Evolutionary conservation across 2,888 invertebrate genomes (phyloP).

Genomic region (Lithosia quadra): DNA sequence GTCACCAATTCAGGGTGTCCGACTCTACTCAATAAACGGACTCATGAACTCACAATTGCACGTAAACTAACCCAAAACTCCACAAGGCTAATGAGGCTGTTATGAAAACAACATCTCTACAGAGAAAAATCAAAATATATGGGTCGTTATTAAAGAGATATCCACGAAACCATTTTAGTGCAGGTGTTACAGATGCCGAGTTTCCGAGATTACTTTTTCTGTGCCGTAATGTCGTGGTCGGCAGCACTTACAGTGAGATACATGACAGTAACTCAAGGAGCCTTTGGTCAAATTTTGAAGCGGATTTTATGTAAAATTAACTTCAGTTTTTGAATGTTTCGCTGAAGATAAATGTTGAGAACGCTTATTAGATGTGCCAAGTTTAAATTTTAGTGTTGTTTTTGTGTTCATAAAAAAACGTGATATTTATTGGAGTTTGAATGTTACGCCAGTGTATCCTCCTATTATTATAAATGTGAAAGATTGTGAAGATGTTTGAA

Average conservation of each 20-base stretch:
- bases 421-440: too few species aligned
- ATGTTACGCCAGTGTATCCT: neutral
- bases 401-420: too few species aligned
- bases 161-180: conserved; percentile 3
- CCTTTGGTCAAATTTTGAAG: conserved; percentile 19
- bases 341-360: neutral
- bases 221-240: conserved; percentile 24
- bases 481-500: too few species aligned
- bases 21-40: neutral
- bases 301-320: conserved; percentile 13
- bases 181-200: conserved; percentile 15
- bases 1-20: too few species aligned
- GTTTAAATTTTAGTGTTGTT: neutral
- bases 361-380: neutral
- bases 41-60: neutral
- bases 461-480: too few species aligned
- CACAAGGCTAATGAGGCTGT: neutral
- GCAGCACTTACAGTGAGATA: conserved; percentile 43
- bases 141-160: conserved; percentile 11
- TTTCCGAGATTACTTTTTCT: conserved; percentile 21
- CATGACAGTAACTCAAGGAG: conserved; percentile 19
- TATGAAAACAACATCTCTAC: neutral
- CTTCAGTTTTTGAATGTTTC: conserved; percentile 1
- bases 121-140: conserved; percentile 5
- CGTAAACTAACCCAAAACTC: neutral